Percentiles rank a stretch among this genome's conserved stretches.
Evolutionary conservation across 2,797 vertebrate species (phyloP).

Genomic region (Avahi laniger): DNA sequence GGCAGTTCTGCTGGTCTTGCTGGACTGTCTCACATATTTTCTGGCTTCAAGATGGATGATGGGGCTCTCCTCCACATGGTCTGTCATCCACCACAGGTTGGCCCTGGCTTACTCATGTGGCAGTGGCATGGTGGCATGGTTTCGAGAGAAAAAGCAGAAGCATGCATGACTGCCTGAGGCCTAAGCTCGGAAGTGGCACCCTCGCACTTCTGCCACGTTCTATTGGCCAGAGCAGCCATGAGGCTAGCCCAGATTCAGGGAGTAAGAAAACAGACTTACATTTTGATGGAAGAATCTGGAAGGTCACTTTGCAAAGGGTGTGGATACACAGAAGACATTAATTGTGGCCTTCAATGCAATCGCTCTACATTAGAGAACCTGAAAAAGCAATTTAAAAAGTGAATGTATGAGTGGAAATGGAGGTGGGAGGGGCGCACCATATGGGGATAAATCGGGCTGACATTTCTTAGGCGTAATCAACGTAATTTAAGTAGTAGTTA

Average conservation of each 20-base stretch:
- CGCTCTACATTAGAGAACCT: neutral
- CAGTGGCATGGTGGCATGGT: neutral
- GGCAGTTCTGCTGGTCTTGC: neutral
- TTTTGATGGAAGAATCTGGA: neutral
- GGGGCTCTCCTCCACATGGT: neutral
- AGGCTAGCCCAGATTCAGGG: neutral
- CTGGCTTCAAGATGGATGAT: neutral
- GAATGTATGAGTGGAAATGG: neutral
- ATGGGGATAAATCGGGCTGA: neutral
- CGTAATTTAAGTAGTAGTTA: slow-evolving; percentile 41
- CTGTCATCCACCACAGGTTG: neutral
- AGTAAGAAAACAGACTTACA: neutral
- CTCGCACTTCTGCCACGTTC: neutral
- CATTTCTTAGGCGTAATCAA: slow-evolving; percentile 15
- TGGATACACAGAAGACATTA: neutral
- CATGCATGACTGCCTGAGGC: neutral
- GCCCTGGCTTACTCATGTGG: neutral
- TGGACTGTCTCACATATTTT: neutral
- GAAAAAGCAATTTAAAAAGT: slow-evolving; percentile 26
- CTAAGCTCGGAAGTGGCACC: neutral
- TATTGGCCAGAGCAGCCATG: neutral
- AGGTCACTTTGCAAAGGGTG: neutral
- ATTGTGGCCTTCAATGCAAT: neutral
- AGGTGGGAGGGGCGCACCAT: neutral
- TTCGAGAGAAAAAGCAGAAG: neutral